These are phyloP conservation scores for Chloroclysta siterata DNA, from an alignment of 2,888 invertebrate species.

Conservation along the genomic window DNA sequence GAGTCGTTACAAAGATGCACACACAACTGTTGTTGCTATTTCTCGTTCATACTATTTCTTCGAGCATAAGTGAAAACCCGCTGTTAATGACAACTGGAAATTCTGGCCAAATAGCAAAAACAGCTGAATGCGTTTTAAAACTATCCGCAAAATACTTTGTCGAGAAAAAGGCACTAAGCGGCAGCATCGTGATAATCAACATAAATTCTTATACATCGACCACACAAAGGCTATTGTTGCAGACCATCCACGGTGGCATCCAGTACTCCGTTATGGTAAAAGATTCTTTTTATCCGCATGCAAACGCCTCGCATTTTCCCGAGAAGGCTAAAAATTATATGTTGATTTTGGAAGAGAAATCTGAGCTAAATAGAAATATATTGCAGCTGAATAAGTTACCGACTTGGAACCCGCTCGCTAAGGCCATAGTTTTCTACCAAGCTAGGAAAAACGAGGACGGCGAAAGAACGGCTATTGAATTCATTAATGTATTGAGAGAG, in stretches of 20 bases:
- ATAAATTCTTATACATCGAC: slow-evolving; percentile 75
- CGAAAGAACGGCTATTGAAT: slow-evolving; percentile 61
- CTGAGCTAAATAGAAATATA: slow-evolving; percentile 75
- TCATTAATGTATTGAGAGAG: slow-evolving; percentile 71
- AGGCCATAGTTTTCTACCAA: slow-evolving; percentile 76
- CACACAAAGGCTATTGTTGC: slow-evolving; percentile 71
- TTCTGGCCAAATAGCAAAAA: slow-evolving; percentile 70
- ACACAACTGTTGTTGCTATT: slow-evolving; percentile 46
- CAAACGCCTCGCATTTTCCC: slow-evolving; percentile 81
- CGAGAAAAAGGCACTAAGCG: slow-evolving; percentile 78
- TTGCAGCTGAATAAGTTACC: slow-evolving; percentile 77
- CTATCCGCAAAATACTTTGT: slow-evolving; percentile 82
- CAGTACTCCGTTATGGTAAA: slow-evolving; percentile 82
- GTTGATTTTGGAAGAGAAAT: slow-evolving; percentile 79
- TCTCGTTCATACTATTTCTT: slow-evolving; percentile 51
- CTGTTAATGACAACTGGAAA: slow-evolving; percentile 69
- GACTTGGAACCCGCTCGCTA: slow-evolving; percentile 82
- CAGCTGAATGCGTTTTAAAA: slow-evolving; percentile 80
- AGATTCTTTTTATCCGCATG: slow-evolving; percentile 77
- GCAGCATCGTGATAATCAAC: slow-evolving; percentile 80
- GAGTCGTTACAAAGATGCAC: slow-evolving; percentile 49
- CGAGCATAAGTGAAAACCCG: slow-evolving; percentile 60
- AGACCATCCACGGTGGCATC: slow-evolving; percentile 74
- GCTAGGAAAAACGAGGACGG: slow-evolving; percentile 59
- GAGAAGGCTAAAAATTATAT: slow-evolving; percentile 84